Base-by-base conservation (phyloP, 2,888 invertebrate genomes). In the Fragum fragum region DNA sequence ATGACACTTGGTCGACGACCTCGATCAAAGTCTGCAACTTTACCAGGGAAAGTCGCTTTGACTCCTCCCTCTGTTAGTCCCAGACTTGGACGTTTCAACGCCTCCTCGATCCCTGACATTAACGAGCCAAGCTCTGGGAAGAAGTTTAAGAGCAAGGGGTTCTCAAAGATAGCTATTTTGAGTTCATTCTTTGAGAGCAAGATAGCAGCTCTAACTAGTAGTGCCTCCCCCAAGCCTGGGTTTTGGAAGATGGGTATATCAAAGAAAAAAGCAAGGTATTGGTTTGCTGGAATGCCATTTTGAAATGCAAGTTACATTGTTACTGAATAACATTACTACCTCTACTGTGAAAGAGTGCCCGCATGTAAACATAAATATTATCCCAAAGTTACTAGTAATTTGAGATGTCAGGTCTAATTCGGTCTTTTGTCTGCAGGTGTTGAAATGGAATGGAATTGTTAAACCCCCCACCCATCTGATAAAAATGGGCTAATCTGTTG, bases 131-230 rank as follows among this genome's bases (percentile, higher is more conserved):
- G 18, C 6, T 32, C 53, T 16, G 66, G 68, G 14, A 87, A 86
- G 68, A 84, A 84, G 59, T 32, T 78, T 9, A 71, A 80, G 26
- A 59, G 63, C 21, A 81, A 77, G 55, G 80, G 79, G 21, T 87
- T 91, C 68, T 89, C 91, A 18, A 92, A 91, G 86, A 92, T 92
- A 73, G 91, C 92, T n/a, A 89, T 92, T 39, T 85, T 92, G 11
- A 92, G 92, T 80, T 91, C 91, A 6, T 91, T 91, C 83, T 92
- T 92, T 87, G 92, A 92, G 81, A 88, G 90, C 76, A 92, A 91
- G 79, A 90, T 90, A 42, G 89, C 90, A 52, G 82, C 83, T 11
- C 74, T 88, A 32, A 73, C 86, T 18, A 86, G 83, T 18, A 86
- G 70, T 68, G 80, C 74, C 7, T 26, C 42, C 0, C 42, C 57